Base-by-base conservation (phyloP, 2,888 invertebrate genomes). In the Orchestes rusci region DNA sequence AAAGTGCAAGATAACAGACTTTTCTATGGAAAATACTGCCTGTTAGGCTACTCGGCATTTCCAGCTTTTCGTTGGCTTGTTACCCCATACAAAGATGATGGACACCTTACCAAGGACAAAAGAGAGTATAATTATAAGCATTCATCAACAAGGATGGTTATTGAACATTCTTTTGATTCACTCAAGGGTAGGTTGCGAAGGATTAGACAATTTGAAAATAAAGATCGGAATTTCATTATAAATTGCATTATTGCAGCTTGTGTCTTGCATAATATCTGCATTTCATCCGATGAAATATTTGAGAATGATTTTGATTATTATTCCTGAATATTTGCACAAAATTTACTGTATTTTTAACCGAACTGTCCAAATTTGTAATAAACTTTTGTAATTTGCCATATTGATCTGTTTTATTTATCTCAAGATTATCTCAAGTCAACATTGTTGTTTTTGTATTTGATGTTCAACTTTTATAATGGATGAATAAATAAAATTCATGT, bases 131-230 rank as follows among this genome's bases (percentile, higher is more conserved):
- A 56, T 40, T 43, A 42, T 30, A 38, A 33, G 37, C 51, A 47
- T 31, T 52, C 43, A 4, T 35, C 50, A n/a, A 29, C 42, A 8
- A 36, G 51, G 43, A 45, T 51, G 27, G 23, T 39, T 18, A 45
- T 54, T 10, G 56, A 56, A 43, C 43, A 54, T 47, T 31, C 51
- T 7, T 53, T 56, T 44, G 52, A 52, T 10, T 32, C 50, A 15
- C 39, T 56, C 27, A 55, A 56, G 44, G 48, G 50, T 16, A 41
- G 48, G 38, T 53, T 53, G 41, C 27, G 55, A 42, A 33, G 52
- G 33, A 30, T 48, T 18, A 36, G 41, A 40, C 17, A 29, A 29
- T 36, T 43, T 34, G 49, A 45, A 19, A 53, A 50, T 16, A 19
- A 32, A 33, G 36, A 49, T 33, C 17, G 50, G 15, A 16, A 36